These are phyloP conservation scores for Hemistola chrysoprasaria DNA, from an alignment of 2,888 invertebrate genomes.

Conservation along the genomic window DNA sequence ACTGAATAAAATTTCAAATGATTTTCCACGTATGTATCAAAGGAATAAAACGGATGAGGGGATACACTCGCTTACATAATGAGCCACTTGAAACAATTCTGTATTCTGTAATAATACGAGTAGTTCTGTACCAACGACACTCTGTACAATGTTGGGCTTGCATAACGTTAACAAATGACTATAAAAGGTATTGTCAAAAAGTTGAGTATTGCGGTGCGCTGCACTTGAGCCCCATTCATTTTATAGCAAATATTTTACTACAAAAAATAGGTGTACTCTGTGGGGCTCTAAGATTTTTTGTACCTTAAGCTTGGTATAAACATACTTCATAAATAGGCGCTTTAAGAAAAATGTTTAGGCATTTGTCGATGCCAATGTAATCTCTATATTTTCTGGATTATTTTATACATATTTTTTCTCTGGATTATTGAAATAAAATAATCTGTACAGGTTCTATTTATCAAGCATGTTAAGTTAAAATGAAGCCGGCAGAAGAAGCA, in stretches of 20 bases:
- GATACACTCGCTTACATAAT: conserved; percentile 4
- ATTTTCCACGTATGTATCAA: conserved; percentile 8
- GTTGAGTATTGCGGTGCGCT: conserved; percentile 3
- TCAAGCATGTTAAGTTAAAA: too few species aligned
- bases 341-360: too few species aligned
- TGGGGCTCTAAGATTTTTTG: too few species aligned
- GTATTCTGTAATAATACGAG: background rate
- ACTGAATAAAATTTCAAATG: conserved; percentile 9
- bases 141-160: background rate
- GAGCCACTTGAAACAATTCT: conserved; percentile 7
- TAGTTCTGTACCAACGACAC: background rate
- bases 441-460: too few species aligned
- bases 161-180: conserved; percentile 11
- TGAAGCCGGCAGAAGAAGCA: too few species aligned
- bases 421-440: too few species aligned
- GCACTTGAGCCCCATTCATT: background rate
- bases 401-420: too few species aligned
- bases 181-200: conserved; percentile 18
- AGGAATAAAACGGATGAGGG: conserved; percentile 5
- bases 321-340: too few species aligned
- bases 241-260: background rate
- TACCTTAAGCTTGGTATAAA: too few species aligned
- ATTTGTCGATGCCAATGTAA: too few species aligned
- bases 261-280: too few species aligned
- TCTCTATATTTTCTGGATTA: too few species aligned